These are phyloP conservation scores for Cuculus canorus DNA, from an alignment of 2,797 vertebrate genomes.

Conservation along the genomic window DNA sequence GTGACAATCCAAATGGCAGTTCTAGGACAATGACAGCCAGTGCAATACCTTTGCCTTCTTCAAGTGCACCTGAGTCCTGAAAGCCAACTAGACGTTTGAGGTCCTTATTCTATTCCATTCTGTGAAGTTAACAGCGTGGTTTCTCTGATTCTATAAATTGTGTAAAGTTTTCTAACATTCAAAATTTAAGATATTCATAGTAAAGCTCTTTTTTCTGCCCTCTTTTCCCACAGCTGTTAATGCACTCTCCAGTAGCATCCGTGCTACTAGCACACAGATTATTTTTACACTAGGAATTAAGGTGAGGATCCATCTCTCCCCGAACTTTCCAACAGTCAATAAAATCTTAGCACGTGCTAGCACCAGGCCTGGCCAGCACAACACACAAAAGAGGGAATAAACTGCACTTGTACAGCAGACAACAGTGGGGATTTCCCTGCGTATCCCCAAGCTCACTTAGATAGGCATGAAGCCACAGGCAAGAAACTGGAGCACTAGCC, in stretches of 20 bases:
- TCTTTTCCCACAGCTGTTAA: neutral
- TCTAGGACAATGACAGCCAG: neutral
- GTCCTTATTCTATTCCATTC: neutral
- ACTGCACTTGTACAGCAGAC: neutral
- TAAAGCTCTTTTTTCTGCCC: neutral
- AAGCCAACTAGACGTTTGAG: accelerated
- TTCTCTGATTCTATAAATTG: neutral
- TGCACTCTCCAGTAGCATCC: neutral
- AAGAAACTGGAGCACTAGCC: neutral
- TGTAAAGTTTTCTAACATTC: neutral
- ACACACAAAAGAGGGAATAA: neutral
- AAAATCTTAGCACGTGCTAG: neutral
- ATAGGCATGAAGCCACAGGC: too few species aligned
- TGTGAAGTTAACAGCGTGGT: accelerated
- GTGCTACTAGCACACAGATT: neutral
- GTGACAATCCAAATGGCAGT: neutral
- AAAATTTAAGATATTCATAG: accelerated
- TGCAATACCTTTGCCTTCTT: neutral
- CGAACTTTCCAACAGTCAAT: neutral
- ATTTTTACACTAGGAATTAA: neutral
- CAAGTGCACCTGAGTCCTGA: neutral
- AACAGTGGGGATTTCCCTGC: too few species aligned
- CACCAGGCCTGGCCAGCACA: neutral
- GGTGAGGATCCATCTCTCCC: neutral
- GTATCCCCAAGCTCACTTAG: neutral